Conservation (phyloP, 35 echinoderm and acorn worm genomes). For the Stichopus chloronotus region DNA sequence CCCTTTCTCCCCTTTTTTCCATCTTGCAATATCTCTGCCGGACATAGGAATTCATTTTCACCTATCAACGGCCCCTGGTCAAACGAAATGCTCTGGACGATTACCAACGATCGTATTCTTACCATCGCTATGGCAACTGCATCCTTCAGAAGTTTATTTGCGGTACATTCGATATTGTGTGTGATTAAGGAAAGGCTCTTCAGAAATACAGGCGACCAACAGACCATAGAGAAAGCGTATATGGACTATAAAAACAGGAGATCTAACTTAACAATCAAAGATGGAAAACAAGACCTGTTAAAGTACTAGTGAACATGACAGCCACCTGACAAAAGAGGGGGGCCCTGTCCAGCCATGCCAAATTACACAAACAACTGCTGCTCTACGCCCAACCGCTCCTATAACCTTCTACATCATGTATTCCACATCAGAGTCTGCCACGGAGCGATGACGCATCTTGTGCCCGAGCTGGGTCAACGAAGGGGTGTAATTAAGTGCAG, state of each 20-base stretch:
- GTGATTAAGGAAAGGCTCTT: slow-evolving; percentile 41
- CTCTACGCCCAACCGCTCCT: too few relatives aligned
- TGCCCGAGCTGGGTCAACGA: too few relatives aligned
- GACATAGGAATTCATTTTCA: slow-evolving; percentile 39
- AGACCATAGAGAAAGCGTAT: slow-evolving; percentile 1
- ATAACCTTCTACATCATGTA: too few relatives aligned
- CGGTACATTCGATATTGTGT: slow-evolving; percentile 58
- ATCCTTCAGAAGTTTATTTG: slow-evolving; percentile 48
- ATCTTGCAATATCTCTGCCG: background rate
- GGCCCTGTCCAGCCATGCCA: background rate
- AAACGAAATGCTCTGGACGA: slow-evolving; percentile 58
- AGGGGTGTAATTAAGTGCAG: too few relatives aligned
- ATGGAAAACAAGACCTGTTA: background rate
- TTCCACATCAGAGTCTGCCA: too few relatives aligned
- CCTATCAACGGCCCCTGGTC: slow-evolving; percentile 46
- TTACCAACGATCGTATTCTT: slow-evolving; percentile 50
- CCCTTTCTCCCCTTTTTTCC: background rate
- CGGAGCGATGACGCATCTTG: too few relatives aligned
- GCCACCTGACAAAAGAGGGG: slow-evolving; percentile 1
- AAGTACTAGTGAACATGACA: slow-evolving; percentile 13
- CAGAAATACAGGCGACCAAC: slow-evolving; percentile 11
- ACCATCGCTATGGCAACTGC: slow-evolving; percentile 21
- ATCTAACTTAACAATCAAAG: background rate
- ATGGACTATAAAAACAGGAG: background rate
- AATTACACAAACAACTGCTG: too few relatives aligned